Evolutionary conservation across 1,140 invertebrate genomes (phyloP).

Genomic region (Tribolium castaneum): DNA sequence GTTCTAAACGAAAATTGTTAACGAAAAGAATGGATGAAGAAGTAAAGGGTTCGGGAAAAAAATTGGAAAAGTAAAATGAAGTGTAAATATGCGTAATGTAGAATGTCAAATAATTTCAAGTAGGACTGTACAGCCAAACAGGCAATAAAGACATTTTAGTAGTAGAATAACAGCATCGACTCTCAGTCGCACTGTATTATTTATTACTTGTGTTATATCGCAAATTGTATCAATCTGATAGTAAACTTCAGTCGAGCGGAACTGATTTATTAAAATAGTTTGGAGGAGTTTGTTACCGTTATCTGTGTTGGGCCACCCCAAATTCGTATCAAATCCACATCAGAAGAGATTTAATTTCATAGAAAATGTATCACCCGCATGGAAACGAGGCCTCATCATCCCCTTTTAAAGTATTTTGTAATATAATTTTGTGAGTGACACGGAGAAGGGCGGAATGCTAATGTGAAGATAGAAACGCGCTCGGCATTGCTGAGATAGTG

Average conservation of each 20-base stretch:
- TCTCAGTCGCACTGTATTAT: slow-evolving; percentile 7
- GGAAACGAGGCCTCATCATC: slow-evolving; percentile 32
- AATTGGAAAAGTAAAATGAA: too few relatives aligned
- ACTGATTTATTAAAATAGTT: slow-evolving; percentile 31
- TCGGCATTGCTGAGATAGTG: slow-evolving; percentile 39
- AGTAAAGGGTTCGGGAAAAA: too few relatives aligned
- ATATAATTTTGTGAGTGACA: slow-evolving; percentile 45
- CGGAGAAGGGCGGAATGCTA: slow-evolving; percentile 44
- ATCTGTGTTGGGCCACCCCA: background rate
- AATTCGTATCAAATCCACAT: slow-evolving; percentile 28
- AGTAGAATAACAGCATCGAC: slow-evolving; percentile 17
- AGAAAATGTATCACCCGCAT: slow-evolving; percentile 35
- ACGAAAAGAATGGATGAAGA: too few relatives aligned
- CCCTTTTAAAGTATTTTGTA: slow-evolving; percentile 46
- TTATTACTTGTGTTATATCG: slow-evolving; percentile 2
- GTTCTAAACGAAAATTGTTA: too few relatives aligned
- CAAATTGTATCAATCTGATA: slow-evolving; percentile 26
- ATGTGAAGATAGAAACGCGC: slow-evolving; percentile 45
- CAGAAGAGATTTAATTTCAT: slow-evolving; percentile 40
- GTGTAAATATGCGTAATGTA: too few relatives aligned
- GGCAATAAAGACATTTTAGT: too few relatives aligned
- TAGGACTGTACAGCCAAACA: too few relatives aligned
- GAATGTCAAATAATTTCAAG: too few relatives aligned
- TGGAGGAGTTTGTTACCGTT: background rate
- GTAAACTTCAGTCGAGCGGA: slow-evolving; percentile 1